These are phyloP conservation scores for Leuciscus idus DNA, from an alignment of 2,113 vertebrate genomes.

Conservation along the genomic window DNA sequence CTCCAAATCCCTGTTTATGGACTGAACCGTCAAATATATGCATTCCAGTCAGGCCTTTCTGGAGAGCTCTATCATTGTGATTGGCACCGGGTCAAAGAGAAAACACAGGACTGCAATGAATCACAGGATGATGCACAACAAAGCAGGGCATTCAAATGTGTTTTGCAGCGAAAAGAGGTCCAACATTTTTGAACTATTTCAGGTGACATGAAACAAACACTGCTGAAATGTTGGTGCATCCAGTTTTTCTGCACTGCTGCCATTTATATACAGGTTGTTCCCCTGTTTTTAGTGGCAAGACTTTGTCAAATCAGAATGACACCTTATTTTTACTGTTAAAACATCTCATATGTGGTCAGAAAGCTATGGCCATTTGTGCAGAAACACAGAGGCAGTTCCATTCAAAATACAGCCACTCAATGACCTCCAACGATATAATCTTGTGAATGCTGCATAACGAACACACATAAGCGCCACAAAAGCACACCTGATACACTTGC, in stretches of 20 bases:
- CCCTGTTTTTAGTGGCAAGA: neutral
- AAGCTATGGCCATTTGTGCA: too few relatives aligned
- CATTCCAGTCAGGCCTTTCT: slow-evolving; percentile 71
- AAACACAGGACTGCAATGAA: slow-evolving; percentile 26
- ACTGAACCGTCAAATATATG: slow-evolving; percentile 59
- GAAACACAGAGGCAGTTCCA: too few relatives aligned
- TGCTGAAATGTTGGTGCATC: neutral
- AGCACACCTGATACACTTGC: slow-evolving; percentile 89
- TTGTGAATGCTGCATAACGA: too few relatives aligned
- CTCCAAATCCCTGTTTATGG: slow-evolving; percentile 65
- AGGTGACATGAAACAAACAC: neutral
- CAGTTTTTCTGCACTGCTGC: neutral
- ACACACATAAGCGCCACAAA: slow-evolving; percentile 29
- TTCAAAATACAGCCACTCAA: neutral
- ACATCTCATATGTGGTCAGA: too few relatives aligned
- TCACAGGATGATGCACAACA: slow-evolving; percentile 53
- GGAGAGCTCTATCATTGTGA: slow-evolving; percentile 54
- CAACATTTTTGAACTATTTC: neutral
- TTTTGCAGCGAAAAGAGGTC: neutral
- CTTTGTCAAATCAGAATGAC: too few relatives aligned
- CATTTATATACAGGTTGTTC: neutral
- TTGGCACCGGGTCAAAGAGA: slow-evolving; percentile 7
- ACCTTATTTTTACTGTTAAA: too few relatives aligned
- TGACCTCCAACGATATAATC: neutral
- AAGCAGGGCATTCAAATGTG: neutral